Evolutionary conservation across 2,797 vertebrate species (phyloP), one percentile per base, ranked within the genome.

Genomic region (Thalassophryne amazonica): DNA sequence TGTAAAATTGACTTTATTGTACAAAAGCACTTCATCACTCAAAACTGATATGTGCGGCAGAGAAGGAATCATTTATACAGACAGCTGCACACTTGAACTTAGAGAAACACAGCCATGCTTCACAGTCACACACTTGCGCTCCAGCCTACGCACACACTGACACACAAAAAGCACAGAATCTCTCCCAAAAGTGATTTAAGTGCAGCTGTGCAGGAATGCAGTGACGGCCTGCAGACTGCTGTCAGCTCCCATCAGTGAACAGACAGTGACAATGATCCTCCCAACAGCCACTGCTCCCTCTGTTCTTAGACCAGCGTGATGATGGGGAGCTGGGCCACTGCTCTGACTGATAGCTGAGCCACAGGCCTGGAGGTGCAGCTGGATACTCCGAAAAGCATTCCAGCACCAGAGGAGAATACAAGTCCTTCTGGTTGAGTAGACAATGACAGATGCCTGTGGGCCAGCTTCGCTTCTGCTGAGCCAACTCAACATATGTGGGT

Each of bases 281-380:
- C 47, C 32, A 32, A 4, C 50, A 62, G 37, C 19, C 21, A 19
- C 58, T 66, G 32, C 32, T 3, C 19, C 27, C 22, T 45, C 28
- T 51, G 58, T 51, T 47, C 36, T 48, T 33, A 32, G 29, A 59
- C 46, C 36, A 45, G 43, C 47, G 49, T 27, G 37, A 57, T 20
- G 37, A 52, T 37, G 50, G 9, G 47, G 41, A 64, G 50, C 34
- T 6, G 15, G 49, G 69, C 59, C 24, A 55, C 0, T 1, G 42
- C 23, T 43, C 61, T 76, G 73, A 79, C 60, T 73, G 69, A 80
- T 69, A 57, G 47, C 60, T 72, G 60, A 68, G 75, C 61, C 35
- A 11, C 0, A 1, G 34, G 43, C 57, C 73, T 31, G 39, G 11
- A 75, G 46, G 38, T 69, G 37, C 40, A 43, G 69, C 64, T 76